Conservation (phyloP, 2,888 invertebrate genomes). For the Agapetus fuscipes region DNA sequence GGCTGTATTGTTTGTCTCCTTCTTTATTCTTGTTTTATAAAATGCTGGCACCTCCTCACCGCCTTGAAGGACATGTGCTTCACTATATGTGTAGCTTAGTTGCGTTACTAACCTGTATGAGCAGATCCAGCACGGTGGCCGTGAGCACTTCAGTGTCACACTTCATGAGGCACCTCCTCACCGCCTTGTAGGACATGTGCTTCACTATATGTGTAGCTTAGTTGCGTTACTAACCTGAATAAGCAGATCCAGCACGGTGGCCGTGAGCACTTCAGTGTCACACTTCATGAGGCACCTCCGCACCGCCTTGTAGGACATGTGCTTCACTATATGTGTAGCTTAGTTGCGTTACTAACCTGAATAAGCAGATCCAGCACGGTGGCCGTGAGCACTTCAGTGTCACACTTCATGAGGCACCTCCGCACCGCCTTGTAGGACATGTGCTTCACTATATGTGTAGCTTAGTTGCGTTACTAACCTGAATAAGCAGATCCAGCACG, state of each 20-base stretch:
- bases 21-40: too few relatives aligned
- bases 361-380: slow-evolving; percentile 84
- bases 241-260: slow-evolving; percentile 79
- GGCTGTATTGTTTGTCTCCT: too few relatives aligned
- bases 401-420: slow-evolving; percentile 73
- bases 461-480: slow-evolving; percentile 31
- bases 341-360: slow-evolving; percentile 35
- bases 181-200: slow-evolving; percentile 73
- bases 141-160: slow-evolving; percentile 81
- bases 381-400: slow-evolving; percentile 76
- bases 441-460: neutral
- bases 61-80: slow-evolving; percentile 78
- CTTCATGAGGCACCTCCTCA: slow-evolving; percentile 69
- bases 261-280: slow-evolving; percentile 75
- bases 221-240: slow-evolving; percentile 60
- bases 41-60: slow-evolving; percentile 68
- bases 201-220: too few relatives aligned
- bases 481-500: slow-evolving; percentile 81
- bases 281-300: slow-evolving; percentile 74
- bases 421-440: slow-evolving; percentile 42
- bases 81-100: too few relatives aligned
- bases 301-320: slow-evolving; percentile 33
- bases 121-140: slow-evolving; percentile 76
- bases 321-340: neutral
- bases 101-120: slow-evolving; percentile 64